Evolutionary conservation across 2,888 invertebrate species (phyloP), one percentile per base, ranked within the genome.

Genomic region (Pantelozetes paolii): DNA sequence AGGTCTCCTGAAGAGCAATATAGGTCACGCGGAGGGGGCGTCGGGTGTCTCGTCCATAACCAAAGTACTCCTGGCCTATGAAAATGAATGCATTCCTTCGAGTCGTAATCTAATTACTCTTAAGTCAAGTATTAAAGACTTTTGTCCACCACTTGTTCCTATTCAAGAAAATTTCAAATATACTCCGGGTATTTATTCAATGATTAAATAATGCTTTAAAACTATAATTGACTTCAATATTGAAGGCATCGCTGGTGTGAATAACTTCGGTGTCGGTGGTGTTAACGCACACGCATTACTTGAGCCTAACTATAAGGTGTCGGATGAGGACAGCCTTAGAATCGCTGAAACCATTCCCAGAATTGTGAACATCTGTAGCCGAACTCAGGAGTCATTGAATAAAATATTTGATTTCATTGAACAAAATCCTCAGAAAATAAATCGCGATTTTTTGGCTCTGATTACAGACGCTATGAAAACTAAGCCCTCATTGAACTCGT

Each of bases 1-100:
- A 80, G 98, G 98, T 20, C 96, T 97, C 0, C 92, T 97, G 0
- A 98, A 98, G 83, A 95, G 95, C 30, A 99, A 98, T 84, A 96
- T 98, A 94, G 98, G 98, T 1, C 98, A 99, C 82, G 90, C 96
- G 3, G 98, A 99, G 84, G 92, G 76, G 6, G 73, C 77, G 18
- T 77, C 78, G 48, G 71, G 76, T 6, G 50, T 76, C 11, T 69
- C 64, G 20, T 76, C 76, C 5, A 23, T 76, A 2, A 54, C 76
- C 26, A 83, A 83, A 77, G 81, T 84, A 28, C 77, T 85, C 45
- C 80, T 85, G 64, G 80, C 85, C n/a, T 84, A 85, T 81, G 83
- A 85, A 77, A 80, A 54, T 26, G 54, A 54, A 20, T 26, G 54
- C 54, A 54, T 54, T 54, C 54, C 54, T 26, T 15, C 54, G 82